These are phyloP conservation scores for Dipodomys spectabilis DNA, from an alignment of 2,113 vertebrate species.

Conservation along the genomic window DNA sequence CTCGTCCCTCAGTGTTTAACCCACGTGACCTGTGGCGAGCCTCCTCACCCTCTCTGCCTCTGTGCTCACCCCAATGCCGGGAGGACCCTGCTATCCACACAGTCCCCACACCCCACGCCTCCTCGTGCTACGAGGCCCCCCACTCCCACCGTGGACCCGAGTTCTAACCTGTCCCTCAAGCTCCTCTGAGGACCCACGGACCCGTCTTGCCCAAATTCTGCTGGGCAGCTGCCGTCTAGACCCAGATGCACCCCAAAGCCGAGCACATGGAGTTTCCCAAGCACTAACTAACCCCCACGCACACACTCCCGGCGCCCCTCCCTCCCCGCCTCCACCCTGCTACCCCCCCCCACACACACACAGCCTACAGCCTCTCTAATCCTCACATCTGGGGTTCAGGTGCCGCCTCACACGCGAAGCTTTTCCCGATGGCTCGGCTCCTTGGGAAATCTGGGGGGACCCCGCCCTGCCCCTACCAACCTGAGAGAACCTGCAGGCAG, in stretches of 20 bases:
- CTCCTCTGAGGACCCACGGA: background rate
- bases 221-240: background rate
- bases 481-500: background rate
- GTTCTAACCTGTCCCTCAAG: background rate
- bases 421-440: background rate
- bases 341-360: too few relatives aligned
- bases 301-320: background rate
- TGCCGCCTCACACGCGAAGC: background rate
- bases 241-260: background rate
- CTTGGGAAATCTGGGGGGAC: background rate
- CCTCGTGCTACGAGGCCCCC: too few relatives aligned
- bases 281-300: accelerated
- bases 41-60: background rate
- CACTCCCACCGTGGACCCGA: background rate
- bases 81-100: background rate
- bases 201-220: background rate
- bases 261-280: background rate
- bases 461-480: background rate
- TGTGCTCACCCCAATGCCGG: background rate
- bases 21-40: background rate
- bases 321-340: background rate
- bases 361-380: too few relatives aligned
- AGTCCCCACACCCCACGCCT: too few relatives aligned
- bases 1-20: background rate
- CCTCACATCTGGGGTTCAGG: background rate